Base-by-base conservation (phyloP, 2,888 invertebrate species). In the Pherbina coryleti region DNA sequence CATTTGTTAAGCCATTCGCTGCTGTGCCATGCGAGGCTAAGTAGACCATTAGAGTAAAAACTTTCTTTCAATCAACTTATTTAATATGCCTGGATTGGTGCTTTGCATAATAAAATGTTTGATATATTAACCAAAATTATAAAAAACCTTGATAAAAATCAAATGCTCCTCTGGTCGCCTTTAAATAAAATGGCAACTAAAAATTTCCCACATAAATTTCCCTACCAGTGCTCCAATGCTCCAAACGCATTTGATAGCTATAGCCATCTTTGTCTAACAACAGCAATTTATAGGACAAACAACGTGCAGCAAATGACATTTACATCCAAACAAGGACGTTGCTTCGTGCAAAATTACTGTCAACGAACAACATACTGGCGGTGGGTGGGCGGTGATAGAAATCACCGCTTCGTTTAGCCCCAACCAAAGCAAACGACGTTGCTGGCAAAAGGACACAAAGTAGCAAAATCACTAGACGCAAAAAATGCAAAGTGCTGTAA, bases 391-490 rank as follows among this genome's bases (percentile, higher is more conserved):
- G 64, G 49, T 67, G 25, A 60, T 28, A 28, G 19, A 28, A 60
- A 60, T 60, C 57, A 28, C 57, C 57, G 57, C 57, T 60, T 60
- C 57, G 57, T 22, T 28, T 9, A 60, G 22, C 57, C 44, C 44
- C 49, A 69, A 51, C 69, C 51, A 22, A 22, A 69, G 17, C 25
- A 8, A 66, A 34, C 66, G 66, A 66, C 28, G 66, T 28, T 53
- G 70, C 31, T 53, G 51, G 25, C 60, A 72, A 72, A 72, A 72
- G 57, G 60, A 72, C 44, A 72, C 72, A 72, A 72, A 72, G 72
- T 72, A 37, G 72, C 72, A 60, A 72, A 72, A 19, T 57, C 60
- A 34, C 25, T 37, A 44, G 22, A 72, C 34, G 72, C 44, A 34
- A 37, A 70, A 57, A 37, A 60, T 17, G 34, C 57, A 25, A 44